Evolutionary conservation across 2,888 invertebrate species (phyloP).

Genomic region (Heteromyza rotundicornis): DNA sequence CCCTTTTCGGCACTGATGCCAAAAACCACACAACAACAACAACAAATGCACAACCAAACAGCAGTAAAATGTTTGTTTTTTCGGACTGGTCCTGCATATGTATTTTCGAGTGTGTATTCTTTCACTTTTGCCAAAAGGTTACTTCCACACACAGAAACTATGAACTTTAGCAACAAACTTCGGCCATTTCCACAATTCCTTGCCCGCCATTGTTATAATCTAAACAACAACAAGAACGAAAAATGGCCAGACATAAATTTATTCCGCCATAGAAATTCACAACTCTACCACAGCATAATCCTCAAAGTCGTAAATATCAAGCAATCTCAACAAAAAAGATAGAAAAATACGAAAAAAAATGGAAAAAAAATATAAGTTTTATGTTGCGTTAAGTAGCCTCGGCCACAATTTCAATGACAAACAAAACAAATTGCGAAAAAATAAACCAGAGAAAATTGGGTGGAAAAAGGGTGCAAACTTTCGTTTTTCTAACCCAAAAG

Average conservation of each 20-base stretch:
- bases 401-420: constrained; percentile 6
- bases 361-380: not conserved
- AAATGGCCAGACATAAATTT: not conserved
- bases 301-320: constrained; percentile 12
- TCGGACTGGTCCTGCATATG: too few relatives aligned
- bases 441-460: not conserved
- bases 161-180: too few relatives aligned
- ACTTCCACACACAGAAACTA: too few relatives aligned
- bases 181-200: too few relatives aligned
- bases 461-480: constrained; percentile 7
- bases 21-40: not conserved
- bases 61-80: too few relatives aligned
- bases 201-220: not conserved
- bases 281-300: constrained; percentile 3
- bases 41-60: not conserved
- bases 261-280: constrained; percentile 3
- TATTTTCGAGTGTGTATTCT: too few relatives aligned
- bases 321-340: not conserved
- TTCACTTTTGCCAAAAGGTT: too few relatives aligned
- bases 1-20: not conserved
- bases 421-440: constrained; percentile 13
- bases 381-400: constrained; percentile 13
- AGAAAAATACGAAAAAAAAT: not conserved
- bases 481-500: not conserved
- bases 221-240: not conserved